Evolutionary conservation across 2,797 vertebrate genomes (phyloP).

Genomic region (Myotis vivesi): DNA sequence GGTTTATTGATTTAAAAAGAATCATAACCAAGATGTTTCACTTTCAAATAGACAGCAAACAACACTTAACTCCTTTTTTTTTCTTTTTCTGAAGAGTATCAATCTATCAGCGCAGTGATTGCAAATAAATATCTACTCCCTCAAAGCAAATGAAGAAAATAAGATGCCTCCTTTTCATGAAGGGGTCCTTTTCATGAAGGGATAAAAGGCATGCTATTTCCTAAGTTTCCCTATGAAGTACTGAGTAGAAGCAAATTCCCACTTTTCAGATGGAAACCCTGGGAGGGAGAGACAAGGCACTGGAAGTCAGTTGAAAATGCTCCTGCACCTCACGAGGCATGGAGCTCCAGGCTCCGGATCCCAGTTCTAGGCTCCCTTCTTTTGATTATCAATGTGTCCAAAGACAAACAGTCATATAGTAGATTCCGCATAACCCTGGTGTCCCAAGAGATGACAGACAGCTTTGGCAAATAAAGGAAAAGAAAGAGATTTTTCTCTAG

Average conservation of each 20-base stretch:
- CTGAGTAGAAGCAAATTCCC: background rate
- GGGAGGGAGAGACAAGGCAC: background rate
- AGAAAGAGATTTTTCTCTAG: background rate
- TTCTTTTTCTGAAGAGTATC: background rate
- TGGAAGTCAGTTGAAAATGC: background rate
- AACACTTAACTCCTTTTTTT: background rate
- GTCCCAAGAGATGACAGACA: background rate
- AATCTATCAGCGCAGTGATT: background rate
- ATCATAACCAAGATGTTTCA: background rate
- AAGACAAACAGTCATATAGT: background rate
- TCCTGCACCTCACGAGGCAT: background rate
- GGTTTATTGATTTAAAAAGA: conserved; percentile 12
- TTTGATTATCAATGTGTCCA: background rate
- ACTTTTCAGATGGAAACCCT: background rate
- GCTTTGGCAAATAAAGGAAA: no score
- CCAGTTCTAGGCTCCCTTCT: background rate
- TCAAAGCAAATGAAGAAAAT: background rate
- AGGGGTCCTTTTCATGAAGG: background rate
- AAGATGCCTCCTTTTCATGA: background rate
- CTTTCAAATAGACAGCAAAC: background rate
- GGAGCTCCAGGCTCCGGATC: background rate
- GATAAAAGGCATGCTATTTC: background rate
- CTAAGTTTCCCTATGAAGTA: background rate
- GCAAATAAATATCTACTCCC: background rate
- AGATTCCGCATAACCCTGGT: background rate